Base-by-base conservation (phyloP, 2,888 invertebrate species). In the Petrophora chlorosata region DNA sequence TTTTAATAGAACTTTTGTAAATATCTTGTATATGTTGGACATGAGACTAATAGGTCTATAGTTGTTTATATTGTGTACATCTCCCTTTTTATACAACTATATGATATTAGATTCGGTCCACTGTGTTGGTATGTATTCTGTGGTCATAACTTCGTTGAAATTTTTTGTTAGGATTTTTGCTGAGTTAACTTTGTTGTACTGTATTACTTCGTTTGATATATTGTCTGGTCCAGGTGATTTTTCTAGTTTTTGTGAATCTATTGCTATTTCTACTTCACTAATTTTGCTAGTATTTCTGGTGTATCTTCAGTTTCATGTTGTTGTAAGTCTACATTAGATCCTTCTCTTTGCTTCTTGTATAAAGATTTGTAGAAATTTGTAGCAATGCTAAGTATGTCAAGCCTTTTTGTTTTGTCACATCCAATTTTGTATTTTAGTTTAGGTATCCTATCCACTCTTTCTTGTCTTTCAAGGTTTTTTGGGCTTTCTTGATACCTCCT, bases 31-130 rank as follows among this genome's bases (percentile, higher is more conserved):
- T 1, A 33, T 3, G 4, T 15, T 26, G 3, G 42, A 14, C 0
- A 38, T 28, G 2, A 48, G 12, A 9, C 38, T 48, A 5, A 48
- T 48, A 5, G 15, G 22, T 5, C 39, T 16, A 9, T 41, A 41
- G 12, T 41, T 41, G 2, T 1, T 3, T 2, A 41, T 40, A 9
- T 26, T 10, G 7, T 26, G 7, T 35, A 10, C 2, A 10, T 26
- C 26, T 26, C 26, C 26, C 7, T 23, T 23, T 23, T 23, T 23
- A 8, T 23, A 23, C n/a, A 23, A 8, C 7, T 5, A 8, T 3
- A 8, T 23, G 3, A 23, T 23, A 2, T 23, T 8, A 8, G 23
- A 23, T 23, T 8, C 7, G 2, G 3, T 23, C 23, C 23, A 8
- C 7, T 23, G 23, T 5, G 3, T 8, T 23, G 23, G 23, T 8